phyloP scores from a whole-genome alignment of 2,113 vertebrate species.

The Synodontis membranacea region DNA sequence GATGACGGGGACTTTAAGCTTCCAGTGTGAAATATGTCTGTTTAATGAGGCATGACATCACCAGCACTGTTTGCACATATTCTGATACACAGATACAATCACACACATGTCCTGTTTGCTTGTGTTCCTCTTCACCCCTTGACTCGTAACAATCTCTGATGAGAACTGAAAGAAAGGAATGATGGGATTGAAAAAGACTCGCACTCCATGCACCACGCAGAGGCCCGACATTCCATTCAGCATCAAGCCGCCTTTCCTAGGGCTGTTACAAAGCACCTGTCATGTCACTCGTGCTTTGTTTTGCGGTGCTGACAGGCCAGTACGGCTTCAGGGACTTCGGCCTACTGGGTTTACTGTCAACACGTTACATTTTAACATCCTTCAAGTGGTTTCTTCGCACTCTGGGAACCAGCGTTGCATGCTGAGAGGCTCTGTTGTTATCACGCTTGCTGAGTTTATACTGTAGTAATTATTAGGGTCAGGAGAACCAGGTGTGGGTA shows the following conservation, averaged over 20 bases:
- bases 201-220: background rate
- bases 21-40: constrained; percentile 56
- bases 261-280: constrained; percentile 46
- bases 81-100: background rate
- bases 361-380: constrained; percentile 14
- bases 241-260: constrained; percentile 48
- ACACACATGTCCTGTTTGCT: constrained; percentile 27
- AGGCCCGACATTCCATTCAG: constrained; percentile 44
- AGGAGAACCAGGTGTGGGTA: background rate
- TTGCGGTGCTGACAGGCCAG: constrained; percentile 40
- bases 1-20: constrained; percentile 54
- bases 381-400: background rate
- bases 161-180: constrained; percentile 6
- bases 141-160: constrained; percentile 50
- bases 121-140: constrained; percentile 55
- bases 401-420: background rate
- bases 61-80: constrained; percentile 38
- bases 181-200: background rate
- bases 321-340: background rate
- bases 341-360: constrained; percentile 26
- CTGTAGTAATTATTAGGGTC: constrained; percentile 15
- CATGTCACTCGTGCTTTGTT: constrained; percentile 15
- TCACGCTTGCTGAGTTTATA: constrained; percentile 6
- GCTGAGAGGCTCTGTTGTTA: background rate
- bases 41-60: constrained; percentile 63